Conservation (phyloP, 2,888 invertebrate species). For the Copidosoma aretas region DNA sequence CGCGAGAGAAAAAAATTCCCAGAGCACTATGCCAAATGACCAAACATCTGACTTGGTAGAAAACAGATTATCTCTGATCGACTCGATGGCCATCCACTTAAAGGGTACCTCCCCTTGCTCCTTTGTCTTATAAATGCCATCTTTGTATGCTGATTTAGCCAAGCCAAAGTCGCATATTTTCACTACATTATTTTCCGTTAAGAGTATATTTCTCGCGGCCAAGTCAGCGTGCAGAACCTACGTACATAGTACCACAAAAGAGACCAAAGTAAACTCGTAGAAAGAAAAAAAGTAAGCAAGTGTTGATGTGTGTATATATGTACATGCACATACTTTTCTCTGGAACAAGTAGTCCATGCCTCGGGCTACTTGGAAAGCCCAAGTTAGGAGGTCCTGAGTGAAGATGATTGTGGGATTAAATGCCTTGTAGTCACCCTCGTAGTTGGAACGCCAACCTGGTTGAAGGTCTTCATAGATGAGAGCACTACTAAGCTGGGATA, state of each 20-base stretch:
- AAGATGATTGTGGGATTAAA: constrained; percentile 73
- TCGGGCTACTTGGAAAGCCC: constrained; percentile 91
- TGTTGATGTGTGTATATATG: too few species aligned
- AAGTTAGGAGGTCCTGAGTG: constrained; percentile 85
- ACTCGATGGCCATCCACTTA: constrained; percentile 96
- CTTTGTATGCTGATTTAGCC: constrained; percentile 89
- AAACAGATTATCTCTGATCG: constrained; percentile 87
- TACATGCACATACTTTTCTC: constrained; percentile 70
- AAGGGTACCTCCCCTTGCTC: constrained; percentile 86
- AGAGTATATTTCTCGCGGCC: constrained; percentile 88
- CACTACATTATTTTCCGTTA: constrained; percentile 88
- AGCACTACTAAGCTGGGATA: constrained; percentile 41
- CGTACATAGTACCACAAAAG: too few species aligned
- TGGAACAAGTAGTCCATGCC: constrained; percentile 95
- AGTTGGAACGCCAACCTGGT: constrained; percentile 82
- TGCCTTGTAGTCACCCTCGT: constrained; percentile 77
- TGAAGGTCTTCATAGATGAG: constrained; percentile 69
- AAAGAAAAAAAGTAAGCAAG: too few species aligned
- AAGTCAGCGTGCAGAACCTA: constrained; percentile 80
- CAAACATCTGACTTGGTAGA: constrained; percentile 95
- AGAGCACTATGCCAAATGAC: constrained; percentile 89
- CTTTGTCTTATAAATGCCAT: constrained; percentile 88
- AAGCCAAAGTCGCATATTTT: constrained; percentile 98
- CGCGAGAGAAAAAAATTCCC: constrained; percentile 88
- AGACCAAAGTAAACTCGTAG: too few species aligned